phyloP scores from a whole-genome alignment of 2,113 vertebrate species.

The Spermophilus dauricus region DNA sequence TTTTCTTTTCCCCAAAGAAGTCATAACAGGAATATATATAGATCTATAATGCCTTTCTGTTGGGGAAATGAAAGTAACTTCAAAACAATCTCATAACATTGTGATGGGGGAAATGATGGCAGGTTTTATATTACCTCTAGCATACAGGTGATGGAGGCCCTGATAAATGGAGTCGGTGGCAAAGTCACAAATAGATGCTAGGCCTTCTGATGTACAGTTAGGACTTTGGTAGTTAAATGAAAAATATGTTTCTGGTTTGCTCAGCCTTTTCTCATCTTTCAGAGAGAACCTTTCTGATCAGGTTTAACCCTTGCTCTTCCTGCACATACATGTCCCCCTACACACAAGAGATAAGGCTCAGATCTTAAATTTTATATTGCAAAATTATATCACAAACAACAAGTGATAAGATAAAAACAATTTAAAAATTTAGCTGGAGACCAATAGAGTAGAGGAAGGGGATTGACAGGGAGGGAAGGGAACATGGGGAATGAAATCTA shows the following conservation, averaged over 20 bases:
- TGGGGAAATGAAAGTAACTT: conserved; percentile 79
- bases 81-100: conserved; percentile 80
- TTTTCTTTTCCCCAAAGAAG: conserved; percentile 76
- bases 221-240: conserved; percentile 70
- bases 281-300: conserved; percentile 21
- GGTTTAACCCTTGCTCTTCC: conserved; percentile 56
- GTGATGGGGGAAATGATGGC: conserved; percentile 79
- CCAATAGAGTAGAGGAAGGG: too few relatives aligned
- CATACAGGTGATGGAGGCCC: conserved; percentile 69
- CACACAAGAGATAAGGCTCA: not conserved
- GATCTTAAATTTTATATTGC: conserved; percentile 44
- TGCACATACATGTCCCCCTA: not conserved
- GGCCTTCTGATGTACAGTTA: conserved; percentile 73
- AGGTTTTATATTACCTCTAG: conserved; percentile 77
- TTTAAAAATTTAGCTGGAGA: not conserved
- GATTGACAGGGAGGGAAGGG: too few relatives aligned
- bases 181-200: conserved; percentile 73
- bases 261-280: conserved; percentile 57
- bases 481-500: too few relatives aligned
- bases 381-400: conserved; percentile 31
- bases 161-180: conserved; percentile 74
- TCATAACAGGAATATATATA: conserved; percentile 77
- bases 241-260: conserved; percentile 69
- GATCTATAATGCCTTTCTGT: conserved; percentile 79
- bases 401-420: not conserved